Percentiles rank a stretch among this genome's conserved stretches.
Conservation (phyloP, 2,113 vertebrate species). For the Carollia perspicillata region DNA sequence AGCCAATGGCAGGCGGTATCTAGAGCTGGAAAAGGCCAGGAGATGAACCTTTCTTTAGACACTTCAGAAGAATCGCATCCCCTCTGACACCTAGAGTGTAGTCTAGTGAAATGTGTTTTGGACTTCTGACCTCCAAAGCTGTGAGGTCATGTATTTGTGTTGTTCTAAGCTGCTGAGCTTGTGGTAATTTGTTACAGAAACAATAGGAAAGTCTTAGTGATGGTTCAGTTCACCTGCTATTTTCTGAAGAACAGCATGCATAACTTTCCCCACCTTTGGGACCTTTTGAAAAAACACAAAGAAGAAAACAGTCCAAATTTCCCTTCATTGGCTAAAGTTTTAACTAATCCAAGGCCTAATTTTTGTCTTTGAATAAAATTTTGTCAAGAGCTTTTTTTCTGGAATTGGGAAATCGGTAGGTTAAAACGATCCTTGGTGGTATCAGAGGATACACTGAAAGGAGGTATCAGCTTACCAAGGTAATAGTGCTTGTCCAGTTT, state of each 20-base stretch:
- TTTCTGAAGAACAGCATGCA: neutral
- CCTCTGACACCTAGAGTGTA: neutral
- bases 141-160: neutral
- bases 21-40: neutral
- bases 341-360: neutral
- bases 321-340: neutral
- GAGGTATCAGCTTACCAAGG: neutral
- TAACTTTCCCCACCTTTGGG: neutral
- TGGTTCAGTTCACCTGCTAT: neutral
- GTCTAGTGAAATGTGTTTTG: neutral
- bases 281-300: neutral
- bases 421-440: neutral
- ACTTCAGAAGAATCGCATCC: neutral
- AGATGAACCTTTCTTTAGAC: neutral
- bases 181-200: neutral
- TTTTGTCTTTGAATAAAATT: constrained; percentile 24
- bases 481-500: neutral
- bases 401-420: neutral
- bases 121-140: neutral
- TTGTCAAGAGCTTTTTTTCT: neutral
- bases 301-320: neutral
- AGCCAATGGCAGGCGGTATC: neutral
- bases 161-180: neutral
- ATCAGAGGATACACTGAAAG: neutral
- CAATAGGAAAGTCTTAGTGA: neutral